A percentile compares a stretch with the other conserved stretches of the same genome.
Evolutionary conservation across 1,140 invertebrate genomes (phyloP).

Genomic region (Aphis gossypii): DNA sequence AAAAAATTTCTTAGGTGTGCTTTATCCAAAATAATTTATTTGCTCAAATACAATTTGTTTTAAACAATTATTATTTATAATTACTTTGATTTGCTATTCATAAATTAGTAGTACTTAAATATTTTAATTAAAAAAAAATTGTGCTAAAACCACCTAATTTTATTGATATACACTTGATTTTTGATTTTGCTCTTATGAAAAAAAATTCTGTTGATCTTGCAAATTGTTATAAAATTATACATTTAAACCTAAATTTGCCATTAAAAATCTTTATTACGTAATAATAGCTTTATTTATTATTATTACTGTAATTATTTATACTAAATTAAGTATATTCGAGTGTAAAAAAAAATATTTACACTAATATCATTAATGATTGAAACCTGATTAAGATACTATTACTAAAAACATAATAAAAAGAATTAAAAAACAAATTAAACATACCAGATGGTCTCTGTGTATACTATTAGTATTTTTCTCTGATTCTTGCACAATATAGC

Average conservation of each 20-base stretch:
- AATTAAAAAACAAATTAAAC: neutral
- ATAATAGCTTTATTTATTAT: constrained; percentile 20
- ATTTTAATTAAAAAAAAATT: neutral
- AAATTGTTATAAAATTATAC: constrained; percentile 38
- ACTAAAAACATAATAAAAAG: neutral
- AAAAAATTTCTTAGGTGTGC: constrained; percentile 37
- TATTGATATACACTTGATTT: neutral
- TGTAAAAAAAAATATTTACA: neutral
- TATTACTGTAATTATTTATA: neutral
- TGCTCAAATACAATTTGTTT: constrained; percentile 55
- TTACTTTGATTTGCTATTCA: constrained; percentile 37
- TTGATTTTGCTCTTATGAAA: neutral
- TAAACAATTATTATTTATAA: constrained; percentile 46
- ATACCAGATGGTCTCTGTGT: neutral
- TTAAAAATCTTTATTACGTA: constrained; percentile 44
- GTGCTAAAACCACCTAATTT: neutral
- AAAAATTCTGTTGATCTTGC: constrained; percentile 36
- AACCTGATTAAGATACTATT: neutral
- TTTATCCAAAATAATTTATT: constrained; percentile 54
- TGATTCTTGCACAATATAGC: neutral
- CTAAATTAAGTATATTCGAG: too few species aligned
- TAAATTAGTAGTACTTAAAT: constrained; percentile 41
- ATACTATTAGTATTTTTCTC: neutral
- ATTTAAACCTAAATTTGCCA: constrained; percentile 41
- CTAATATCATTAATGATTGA: neutral